These are phyloP conservation scores for Isotomurus palustris DNA, from an alignment of 2,888 invertebrate species.

Conservation along the genomic window DNA sequence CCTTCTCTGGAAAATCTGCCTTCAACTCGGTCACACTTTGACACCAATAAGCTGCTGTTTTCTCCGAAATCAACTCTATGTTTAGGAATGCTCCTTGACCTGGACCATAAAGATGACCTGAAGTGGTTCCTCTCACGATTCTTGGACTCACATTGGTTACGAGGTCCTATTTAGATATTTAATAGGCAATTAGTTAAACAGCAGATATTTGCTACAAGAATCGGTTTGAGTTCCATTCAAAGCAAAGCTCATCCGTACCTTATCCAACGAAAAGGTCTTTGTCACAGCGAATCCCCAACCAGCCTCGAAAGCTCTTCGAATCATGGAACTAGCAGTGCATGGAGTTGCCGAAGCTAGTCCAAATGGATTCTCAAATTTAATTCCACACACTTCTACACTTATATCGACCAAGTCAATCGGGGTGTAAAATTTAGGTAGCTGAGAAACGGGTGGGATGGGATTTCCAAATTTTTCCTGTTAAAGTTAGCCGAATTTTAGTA, in stretches of 20 bases:
- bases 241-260: constrained; percentile 57
- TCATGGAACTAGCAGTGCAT: constrained; percentile 91
- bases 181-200: constrained; percentile 5
- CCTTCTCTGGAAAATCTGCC: constrained; percentile 83
- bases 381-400: constrained; percentile 85
- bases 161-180: constrained; percentile 62
- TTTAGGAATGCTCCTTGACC: constrained; percentile 96
- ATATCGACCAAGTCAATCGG: constrained; percentile 91
- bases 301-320: constrained; percentile 85
- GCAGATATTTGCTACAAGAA: too few species aligned
- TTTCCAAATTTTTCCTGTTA: constrained; percentile 51
- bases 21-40: constrained; percentile 81
- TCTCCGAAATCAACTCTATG: constrained; percentile 97
- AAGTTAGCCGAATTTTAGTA: neutral
- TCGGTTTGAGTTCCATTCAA: too few species aligned
- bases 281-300: constrained; percentile 98
- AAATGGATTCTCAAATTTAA: constrained; percentile 93
- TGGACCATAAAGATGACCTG: constrained; percentile 86
- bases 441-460: constrained; percentile 61
- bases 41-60: constrained; percentile 90
- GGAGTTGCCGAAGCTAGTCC: constrained; percentile 97
- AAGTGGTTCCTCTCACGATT: constrained; percentile 88
- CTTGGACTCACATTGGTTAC: constrained; percentile 97
- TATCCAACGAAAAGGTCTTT: constrained; percentile 91
- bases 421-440: constrained; percentile 85